Conservation (phyloP, 30 jellyfish, hydroid and myxozoan species). For the Hydractinia symbiolongicarpus region DNA sequence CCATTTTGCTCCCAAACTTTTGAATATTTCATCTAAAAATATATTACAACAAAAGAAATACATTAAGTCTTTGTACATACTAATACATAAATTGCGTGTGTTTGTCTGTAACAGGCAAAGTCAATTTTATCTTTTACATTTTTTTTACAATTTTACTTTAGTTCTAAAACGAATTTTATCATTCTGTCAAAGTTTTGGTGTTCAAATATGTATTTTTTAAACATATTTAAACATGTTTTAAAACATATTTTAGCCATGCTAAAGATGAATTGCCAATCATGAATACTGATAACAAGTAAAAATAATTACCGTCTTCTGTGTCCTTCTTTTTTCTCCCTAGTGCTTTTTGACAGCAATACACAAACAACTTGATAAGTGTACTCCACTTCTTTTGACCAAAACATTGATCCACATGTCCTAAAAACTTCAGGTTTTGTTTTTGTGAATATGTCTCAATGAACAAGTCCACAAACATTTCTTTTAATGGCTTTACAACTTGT, state of each 20-base stretch:
- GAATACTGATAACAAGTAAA: background rate
- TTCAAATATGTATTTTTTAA: too few species aligned
- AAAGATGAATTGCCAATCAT: too few species aligned
- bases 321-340: constrained; percentile 21
- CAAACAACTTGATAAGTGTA: constrained; percentile 50
- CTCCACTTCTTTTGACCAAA: constrained; percentile 68
- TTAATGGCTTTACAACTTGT: constrained; percentile 47
- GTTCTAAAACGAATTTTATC: too few species aligned
- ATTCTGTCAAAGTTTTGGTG: too few species aligned
- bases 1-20: constrained; percentile 32
- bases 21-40: background rate
- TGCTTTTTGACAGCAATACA: constrained; percentile 61
- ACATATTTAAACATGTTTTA: too few species aligned
- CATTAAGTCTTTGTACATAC: too few species aligned
- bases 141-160: too few species aligned
- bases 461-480: constrained; percentile 53
- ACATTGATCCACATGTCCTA: constrained; percentile 73
- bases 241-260: too few species aligned
- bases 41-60: background rate
- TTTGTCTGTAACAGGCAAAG: too few species aligned
- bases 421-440: constrained; percentile 73
- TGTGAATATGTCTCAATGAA: constrained; percentile 71
- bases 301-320: background rate
- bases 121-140: too few species aligned
- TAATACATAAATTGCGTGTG: too few species aligned